These are phyloP conservation scores for Polylopha cassiicola DNA, from an alignment of 2,888 invertebrate species.

Conservation along the genomic window DNA sequence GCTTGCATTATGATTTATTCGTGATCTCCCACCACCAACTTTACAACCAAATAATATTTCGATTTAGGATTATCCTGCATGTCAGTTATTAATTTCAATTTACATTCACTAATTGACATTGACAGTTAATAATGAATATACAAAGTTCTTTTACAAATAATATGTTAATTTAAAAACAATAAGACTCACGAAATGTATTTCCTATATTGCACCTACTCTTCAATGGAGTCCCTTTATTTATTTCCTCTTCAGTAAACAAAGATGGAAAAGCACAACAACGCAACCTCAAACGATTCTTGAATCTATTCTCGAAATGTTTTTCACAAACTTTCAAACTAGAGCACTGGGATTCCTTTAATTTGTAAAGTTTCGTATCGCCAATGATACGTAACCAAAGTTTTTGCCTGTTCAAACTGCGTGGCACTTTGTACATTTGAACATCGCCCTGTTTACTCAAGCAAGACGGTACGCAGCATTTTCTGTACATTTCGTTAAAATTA, in stretches of 20 bases:
- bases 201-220: too few relatives aligned
- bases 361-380: neutral
- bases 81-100: too few relatives aligned
- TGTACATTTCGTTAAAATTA: too few relatives aligned
- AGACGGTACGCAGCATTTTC: neutral
- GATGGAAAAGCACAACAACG: neutral
- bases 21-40: too few relatives aligned
- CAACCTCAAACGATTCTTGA: slow-evolving; percentile 2
- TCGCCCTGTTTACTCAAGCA: slow-evolving; percentile 1
- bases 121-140: too few relatives aligned
- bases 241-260: neutral
- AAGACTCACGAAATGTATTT: too few relatives aligned
- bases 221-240: neutral
- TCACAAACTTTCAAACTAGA: slow-evolving; percentile 2
- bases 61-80: too few relatives aligned
- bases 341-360: neutral
- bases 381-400: neutral
- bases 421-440: neutral
- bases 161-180: too few relatives aligned
- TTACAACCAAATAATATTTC: too few relatives aligned
- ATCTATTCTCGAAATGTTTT: slow-evolving; percentile 4
- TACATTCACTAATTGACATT: too few relatives aligned
- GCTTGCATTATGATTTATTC: too few relatives aligned
- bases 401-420: neutral
- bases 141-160: too few relatives aligned